phyloP scores from a whole-genome alignment of 2,797 vertebrate species.

The Poecile montanus region DNA sequence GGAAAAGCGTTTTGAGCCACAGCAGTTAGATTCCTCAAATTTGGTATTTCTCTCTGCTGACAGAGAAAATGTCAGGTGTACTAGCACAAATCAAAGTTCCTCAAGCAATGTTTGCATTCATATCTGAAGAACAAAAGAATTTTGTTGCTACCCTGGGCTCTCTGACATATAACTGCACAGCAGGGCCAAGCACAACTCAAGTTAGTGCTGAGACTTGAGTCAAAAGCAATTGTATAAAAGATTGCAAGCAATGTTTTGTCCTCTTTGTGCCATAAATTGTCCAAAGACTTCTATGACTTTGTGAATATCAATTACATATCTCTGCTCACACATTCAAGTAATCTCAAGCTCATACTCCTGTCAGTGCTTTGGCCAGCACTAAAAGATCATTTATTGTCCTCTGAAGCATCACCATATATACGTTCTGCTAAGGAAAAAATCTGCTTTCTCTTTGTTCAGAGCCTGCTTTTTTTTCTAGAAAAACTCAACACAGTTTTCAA shows the following conservation, averaged over 20 bases:
- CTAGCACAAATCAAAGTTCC: conserved; percentile 26
- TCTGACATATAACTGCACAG: conserved; percentile 17
- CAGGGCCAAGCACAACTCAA: not conserved
- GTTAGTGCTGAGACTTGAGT: not conserved
- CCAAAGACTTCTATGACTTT: not conserved
- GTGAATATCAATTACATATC: conserved; percentile 29
- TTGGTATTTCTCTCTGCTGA: not conserved
- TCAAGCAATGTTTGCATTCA: conserved; percentile 12
- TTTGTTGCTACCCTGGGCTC: conserved; percentile 8
- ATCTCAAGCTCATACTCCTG: not conserved
- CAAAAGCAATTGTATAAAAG: conserved; percentile 33
- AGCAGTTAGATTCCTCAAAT: conserved; percentile 42
- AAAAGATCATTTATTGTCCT: not conserved
- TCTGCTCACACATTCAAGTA: not conserved
- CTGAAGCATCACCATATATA: not conserved
- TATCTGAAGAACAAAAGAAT: conserved; percentile 28
- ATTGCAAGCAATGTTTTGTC: conserved; percentile 16
- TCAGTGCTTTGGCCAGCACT: not conserved
- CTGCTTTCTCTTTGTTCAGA: not conserved
- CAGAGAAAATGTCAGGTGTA: conserved; percentile 53
- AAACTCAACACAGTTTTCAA: not conserved
- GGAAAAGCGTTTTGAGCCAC: conserved; percentile 41
- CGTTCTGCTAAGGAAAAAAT: conserved; percentile 5
- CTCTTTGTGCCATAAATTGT: not conserved
- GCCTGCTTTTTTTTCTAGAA: not conserved